Conservation (phyloP, 2,113 vertebrate genomes). For the Hiodon tergisus region DNA sequence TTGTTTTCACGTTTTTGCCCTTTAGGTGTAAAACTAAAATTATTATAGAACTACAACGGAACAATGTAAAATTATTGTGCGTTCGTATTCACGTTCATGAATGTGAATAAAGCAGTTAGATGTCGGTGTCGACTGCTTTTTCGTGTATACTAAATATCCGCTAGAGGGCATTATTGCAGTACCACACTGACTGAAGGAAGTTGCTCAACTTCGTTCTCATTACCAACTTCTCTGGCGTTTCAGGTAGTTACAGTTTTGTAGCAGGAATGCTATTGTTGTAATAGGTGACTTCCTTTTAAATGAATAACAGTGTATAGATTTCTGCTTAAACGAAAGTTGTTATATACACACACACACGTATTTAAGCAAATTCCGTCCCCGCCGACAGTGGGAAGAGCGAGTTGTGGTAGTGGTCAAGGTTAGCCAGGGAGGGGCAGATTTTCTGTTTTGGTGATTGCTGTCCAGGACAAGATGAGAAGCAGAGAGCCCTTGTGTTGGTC, state of each 20-base stretch:
- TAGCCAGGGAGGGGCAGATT: too few relatives aligned
- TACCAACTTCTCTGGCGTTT: background rate
- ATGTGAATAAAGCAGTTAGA: background rate
- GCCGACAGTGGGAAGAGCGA: too few relatives aligned
- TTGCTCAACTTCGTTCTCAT: background rate
- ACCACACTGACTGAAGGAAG: background rate
- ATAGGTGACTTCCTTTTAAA: background rate
- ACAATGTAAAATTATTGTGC: background rate
- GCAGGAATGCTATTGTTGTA: background rate
- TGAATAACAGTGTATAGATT: background rate
- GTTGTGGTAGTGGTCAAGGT: too few relatives aligned
- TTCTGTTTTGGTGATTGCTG: too few relatives aligned
- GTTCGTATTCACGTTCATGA: background rate
- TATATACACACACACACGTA: too few relatives aligned
- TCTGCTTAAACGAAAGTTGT: too few relatives aligned
- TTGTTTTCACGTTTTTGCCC: background rate
- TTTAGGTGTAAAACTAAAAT: too few relatives aligned
- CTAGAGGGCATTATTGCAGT: slow-evolving; percentile 8
- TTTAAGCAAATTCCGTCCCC: too few relatives aligned
- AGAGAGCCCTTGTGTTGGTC: too few relatives aligned
- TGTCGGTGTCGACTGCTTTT: too few relatives aligned
- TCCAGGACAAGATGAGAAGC: too few relatives aligned
- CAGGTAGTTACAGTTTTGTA: background rate
- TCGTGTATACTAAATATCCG: background rate
- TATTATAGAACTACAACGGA: too few relatives aligned